Evolutionary conservation across 2,888 invertebrate species (phyloP).

Genomic region (Seladonia tumulorum): DNA sequence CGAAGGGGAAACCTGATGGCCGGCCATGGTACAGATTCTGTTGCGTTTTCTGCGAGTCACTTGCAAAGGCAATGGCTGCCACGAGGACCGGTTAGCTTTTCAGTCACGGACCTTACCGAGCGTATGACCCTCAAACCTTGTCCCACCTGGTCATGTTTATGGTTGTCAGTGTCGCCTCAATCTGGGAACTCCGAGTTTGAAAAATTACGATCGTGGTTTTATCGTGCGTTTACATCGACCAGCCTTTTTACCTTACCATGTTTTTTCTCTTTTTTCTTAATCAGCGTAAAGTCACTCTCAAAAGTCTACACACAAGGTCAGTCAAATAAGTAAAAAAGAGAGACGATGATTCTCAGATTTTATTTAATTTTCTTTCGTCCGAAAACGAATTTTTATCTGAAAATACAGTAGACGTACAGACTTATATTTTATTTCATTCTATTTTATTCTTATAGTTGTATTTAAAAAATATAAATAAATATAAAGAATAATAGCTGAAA

Average conservation of each 20-base stretch:
- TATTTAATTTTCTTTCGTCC: neutral
- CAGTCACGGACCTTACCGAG: constrained; percentile 77
- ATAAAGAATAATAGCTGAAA: too few species aligned
- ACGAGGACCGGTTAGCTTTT: constrained; percentile 72
- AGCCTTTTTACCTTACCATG: neutral
- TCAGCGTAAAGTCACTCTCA: neutral
- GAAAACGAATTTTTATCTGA: too few species aligned
- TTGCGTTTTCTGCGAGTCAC: constrained; percentile 21
- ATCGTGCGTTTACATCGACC: neutral
- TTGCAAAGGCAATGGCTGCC: neutral
- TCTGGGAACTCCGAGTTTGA: neutral
- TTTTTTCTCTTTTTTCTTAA: neutral
- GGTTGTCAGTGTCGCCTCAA: constrained; percentile 29
- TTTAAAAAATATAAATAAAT: too few species aligned
- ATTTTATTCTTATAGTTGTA: neutral
- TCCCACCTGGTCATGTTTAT: constrained; percentile 46
- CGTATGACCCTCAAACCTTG: constrained; percentile 65
- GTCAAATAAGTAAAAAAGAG: neutral
- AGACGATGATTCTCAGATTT: neutral
- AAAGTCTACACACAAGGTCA: neutral
- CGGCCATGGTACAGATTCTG: constrained; percentile 55
- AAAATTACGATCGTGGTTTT: neutral
- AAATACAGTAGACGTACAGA: too few species aligned
- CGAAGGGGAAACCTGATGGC: constrained; percentile 49
- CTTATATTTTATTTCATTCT: neutral